phyloP scores from a whole-genome alignment of 2,888 invertebrate species.

The Cephus sareptanus region DNA sequence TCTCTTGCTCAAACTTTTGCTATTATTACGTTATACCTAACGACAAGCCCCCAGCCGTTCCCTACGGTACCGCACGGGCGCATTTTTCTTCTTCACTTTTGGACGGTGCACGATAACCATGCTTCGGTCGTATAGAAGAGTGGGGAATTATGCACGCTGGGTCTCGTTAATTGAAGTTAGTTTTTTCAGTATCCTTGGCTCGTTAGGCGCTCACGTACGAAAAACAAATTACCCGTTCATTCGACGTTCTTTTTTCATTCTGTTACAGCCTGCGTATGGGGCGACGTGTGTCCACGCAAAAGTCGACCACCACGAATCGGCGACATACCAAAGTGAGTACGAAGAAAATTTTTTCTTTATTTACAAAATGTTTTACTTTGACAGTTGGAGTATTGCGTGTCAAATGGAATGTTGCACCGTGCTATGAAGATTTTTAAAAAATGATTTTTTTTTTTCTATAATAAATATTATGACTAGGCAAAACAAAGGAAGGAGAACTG shows the following conservation, averaged over 20 bases:
- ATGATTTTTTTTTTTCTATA: neutral
- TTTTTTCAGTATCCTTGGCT: neutral
- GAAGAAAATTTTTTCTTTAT: too few relatives aligned
- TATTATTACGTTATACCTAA: neutral
- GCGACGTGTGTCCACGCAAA: conserved; percentile 47
- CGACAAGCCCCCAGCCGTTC: neutral
- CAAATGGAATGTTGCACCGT: neutral
- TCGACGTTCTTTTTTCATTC: neutral
- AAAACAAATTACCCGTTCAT: neutral
- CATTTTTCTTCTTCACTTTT: neutral
- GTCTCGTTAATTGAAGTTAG: neutral
- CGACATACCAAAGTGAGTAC: conserved; percentile 54
- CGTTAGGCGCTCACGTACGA: neutral
- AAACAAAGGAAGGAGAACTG: neutral
- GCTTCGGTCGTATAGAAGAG: neutral
- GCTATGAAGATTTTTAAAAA: neutral
- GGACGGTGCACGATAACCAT: neutral
- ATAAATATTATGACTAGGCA: neutral
- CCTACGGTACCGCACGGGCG: neutral
- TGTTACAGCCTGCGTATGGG: conserved; percentile 55
- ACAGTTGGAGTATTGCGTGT: neutral
- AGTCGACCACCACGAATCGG: conserved; percentile 56
- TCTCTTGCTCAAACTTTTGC: neutral
- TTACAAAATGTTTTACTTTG: neutral
- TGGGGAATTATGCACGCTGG: neutral